Conservation (phyloP, 2,113 vertebrate genomes). For the Melanerpes aurifrons region DNA sequence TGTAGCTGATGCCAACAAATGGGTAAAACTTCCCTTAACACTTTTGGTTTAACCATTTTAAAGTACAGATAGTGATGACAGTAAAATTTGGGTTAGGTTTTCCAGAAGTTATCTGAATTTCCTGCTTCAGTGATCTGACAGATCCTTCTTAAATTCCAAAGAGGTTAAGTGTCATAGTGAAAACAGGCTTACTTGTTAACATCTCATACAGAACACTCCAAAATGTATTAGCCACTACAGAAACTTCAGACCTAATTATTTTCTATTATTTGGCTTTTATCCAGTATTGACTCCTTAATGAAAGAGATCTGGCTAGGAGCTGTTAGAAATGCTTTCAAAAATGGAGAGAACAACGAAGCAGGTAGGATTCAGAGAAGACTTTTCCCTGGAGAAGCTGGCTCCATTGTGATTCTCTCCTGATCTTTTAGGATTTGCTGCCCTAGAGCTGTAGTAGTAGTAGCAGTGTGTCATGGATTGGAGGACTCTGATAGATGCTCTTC, state of each 20-base stretch:
- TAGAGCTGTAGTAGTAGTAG: neutral
- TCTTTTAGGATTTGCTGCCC: neutral
- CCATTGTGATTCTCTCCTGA: neutral
- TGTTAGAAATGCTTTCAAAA: neutral
- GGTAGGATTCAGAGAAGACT: neutral
- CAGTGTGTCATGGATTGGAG: neutral
- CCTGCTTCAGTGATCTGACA: neutral
- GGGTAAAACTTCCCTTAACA: neutral
- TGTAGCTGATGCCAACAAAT: neutral
- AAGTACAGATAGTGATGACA: neutral
- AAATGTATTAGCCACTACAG: neutral
- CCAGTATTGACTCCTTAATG: neutral
- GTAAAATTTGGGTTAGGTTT: neutral
- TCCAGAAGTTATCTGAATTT: constrained; percentile 2
- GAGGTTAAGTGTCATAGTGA: neutral
- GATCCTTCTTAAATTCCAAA: neutral
- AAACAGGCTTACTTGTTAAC: neutral
- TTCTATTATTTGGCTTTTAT: neutral
- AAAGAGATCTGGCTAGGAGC: neutral
- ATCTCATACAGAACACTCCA: neutral
- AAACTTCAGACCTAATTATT: neutral
- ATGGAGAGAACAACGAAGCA: neutral
- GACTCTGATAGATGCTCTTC: neutral
- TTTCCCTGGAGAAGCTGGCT: neutral
- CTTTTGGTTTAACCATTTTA: neutral